phyloP scores from a whole-genome alignment of 2,888 invertebrate genomes.

The Meganola albula region DNA sequence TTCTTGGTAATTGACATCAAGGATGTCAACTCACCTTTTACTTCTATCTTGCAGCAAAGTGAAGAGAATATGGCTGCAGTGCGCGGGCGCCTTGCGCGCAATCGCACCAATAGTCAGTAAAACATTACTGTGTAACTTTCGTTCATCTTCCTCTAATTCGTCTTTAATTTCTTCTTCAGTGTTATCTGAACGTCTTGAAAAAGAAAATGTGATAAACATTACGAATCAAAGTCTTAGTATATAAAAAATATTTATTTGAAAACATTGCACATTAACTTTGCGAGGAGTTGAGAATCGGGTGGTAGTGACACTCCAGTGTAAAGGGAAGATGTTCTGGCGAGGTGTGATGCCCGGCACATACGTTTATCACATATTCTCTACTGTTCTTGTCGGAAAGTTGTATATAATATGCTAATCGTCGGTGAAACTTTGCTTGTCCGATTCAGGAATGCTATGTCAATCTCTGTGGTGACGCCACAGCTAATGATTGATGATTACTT shows the following conservation, averaged over 20 bases:
- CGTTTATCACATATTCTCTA: too few relatives aligned
- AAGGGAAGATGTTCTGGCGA: neutral
- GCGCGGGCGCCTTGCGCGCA: slow-evolving; percentile 79
- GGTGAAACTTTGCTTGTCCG: too few relatives aligned
- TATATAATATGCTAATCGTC: too few relatives aligned
- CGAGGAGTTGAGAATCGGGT: too few relatives aligned
- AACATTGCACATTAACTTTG: neutral
- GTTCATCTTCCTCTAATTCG: slow-evolving; percentile 63
- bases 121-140: slow-evolving; percentile 78
- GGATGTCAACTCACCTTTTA: slow-evolving; percentile 58
- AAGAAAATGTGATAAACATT: neutral
- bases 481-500: too few relatives aligned
- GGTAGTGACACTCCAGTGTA: neutral
- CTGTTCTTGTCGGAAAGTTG: too few relatives aligned
- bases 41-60: slow-evolving; percentile 82
- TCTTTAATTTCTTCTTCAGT: slow-evolving; percentile 61
- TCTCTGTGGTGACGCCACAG: too few relatives aligned
- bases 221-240: neutral
- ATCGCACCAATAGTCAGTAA: slow-evolving; percentile 84
- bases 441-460: too few relatives aligned
- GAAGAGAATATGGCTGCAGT: slow-evolving; percentile 81
- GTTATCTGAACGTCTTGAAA: slow-evolving; percentile 45
- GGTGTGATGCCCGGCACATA: too few relatives aligned
- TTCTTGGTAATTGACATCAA: too few relatives aligned
- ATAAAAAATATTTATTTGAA: neutral